Evolutionary conservation across 2,113 vertebrate genomes (phyloP), one percentile per base, ranked within the genome.

Genomic region (Gymnocephalus cernua): DNA sequence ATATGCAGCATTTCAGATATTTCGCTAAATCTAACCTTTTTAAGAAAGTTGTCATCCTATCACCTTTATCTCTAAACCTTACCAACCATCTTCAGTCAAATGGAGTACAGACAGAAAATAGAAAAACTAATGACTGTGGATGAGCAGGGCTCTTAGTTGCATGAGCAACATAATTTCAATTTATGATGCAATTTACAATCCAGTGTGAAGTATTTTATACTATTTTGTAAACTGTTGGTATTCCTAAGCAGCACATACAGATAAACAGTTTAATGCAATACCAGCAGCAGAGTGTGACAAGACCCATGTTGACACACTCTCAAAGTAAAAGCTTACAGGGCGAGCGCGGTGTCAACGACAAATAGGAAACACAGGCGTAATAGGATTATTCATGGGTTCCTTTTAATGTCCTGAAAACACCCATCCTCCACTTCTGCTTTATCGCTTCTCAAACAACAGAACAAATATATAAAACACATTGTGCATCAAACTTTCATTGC

Each of bases 401-500:
- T 90, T 81, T 92, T 94, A 91, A 92, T 91, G 90, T 88, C 77
- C 67, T 72, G 32, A 86, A 90, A 87, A 69, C 66, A 63, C 68
- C 68, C 81, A 19, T 86, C 88, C 65, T 88, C 91, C 68, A 0
- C 59, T 11, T 47, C 61, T 29, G 75, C 77, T 74, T 59, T 25
- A 35, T 70, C 47, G 29, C 61, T 63, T 70, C 80, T 83, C 54
- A 70, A 89, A 88, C 85, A 76, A 61, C 58, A 41, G n/a, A 84
- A 73, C 80, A 89, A 88, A 92, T 68, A 83, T 68, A 64, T 79
- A 25, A 89, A 89, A 47, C 77, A 7, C 74, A 74, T 44, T 35
- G 80, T 47, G 70, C 90, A 92, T 93, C 68, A 92, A 93, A 92
- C 67, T 92, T 93, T 92, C 77, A 92, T 90, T 7, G 79, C 51